Evolutionary conservation across 2,797 vertebrate species (phyloP), one percentile per base, ranked within the genome.

Genomic region (Scolopax bukidnonensis): DNA sequence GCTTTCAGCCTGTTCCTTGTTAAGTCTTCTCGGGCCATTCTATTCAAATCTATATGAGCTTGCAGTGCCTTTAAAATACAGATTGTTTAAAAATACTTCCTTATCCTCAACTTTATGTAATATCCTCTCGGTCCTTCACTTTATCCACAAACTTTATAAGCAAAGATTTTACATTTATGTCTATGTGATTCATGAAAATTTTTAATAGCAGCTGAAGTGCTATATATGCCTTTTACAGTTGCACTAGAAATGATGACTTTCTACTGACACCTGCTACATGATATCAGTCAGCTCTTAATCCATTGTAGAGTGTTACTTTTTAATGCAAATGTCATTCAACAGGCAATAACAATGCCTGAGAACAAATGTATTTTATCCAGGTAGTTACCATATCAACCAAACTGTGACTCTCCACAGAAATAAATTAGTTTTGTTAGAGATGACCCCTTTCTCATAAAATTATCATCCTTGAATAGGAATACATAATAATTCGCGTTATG

Each of bases 331-430:
- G 40, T 11, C 48, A 85, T 75, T 77, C 79, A 95, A 32, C 45
- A 63, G 11, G 32, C 20, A 70, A 30, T 54, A 93, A 91, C 53
- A 81, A 78, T 63, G 48, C 30, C 41, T 88, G 54, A 87, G 61
- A 94, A 86, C n/a, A 75, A 89, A 89, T 33, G 47, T 67, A 73
- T 45, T 91, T 43, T 61, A 90, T 51, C 36, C n/a, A 78, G 25
- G 43, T 63, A 91, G 89, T 96, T 95, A 90, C 89, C 85, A 94
- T 93, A 84, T 76, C 95, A 95, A 90, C 80, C 48, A 73, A 69
- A 69, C 7, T 80, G 40, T 50, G 84, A 79, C 25, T 88, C 54
- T 75, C 41, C 3, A 6, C 24, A 59, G 69, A 90, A 88, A 69
- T n/a, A 93, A 86, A 90, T 73, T 11, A 38, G 25, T 81, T 92